phyloP scores from a whole-genome alignment of 2,113 vertebrate species.

The Paramormyrops kingsleyae region DNA sequence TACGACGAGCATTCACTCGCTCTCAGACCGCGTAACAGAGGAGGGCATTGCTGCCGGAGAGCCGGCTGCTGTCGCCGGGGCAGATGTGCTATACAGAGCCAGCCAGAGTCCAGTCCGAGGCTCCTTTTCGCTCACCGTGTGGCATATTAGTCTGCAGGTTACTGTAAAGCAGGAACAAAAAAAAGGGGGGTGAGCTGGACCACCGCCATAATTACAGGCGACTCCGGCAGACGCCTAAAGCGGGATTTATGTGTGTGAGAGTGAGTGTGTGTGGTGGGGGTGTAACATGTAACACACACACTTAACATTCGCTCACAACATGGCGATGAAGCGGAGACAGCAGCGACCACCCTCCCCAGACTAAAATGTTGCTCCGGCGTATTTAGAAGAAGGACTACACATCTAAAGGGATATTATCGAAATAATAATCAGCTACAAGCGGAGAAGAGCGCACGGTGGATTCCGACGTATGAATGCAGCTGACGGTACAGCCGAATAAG shows the following conservation, averaged over 20 bases:
- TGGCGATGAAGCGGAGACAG: constrained; percentile 69
- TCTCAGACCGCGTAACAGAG: background rate
- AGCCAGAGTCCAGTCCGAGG: background rate
- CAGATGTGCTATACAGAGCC: background rate
- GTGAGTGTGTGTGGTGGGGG: constrained; percentile 18
- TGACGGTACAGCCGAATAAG: constrained; percentile 45
- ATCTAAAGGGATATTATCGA: constrained; percentile 31
- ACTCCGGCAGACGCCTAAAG: constrained; percentile 47
- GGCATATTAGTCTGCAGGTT: constrained; percentile 7
- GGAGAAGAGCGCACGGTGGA: constrained; percentile 47
- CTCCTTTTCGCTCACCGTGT: background rate
- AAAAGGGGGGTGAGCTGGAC: constrained; percentile 44
- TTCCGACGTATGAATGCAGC: constrained; percentile 51
- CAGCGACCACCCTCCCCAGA: constrained; percentile 60
- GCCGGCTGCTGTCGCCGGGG: background rate
- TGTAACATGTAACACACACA: constrained; percentile 45
- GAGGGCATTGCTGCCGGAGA: background rate
- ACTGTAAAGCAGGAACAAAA: constrained; percentile 15
- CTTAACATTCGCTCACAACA: constrained; percentile 62
- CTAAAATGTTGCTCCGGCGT: constrained; percentile 39
- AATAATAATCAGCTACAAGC: constrained; percentile 31
- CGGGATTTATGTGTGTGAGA: constrained; percentile 31
- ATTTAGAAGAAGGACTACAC: constrained; percentile 28
- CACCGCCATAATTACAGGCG: constrained; percentile 46
- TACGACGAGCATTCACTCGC: background rate